Base-by-base conservation (phyloP, 2,888 invertebrate genomes). In the Trypoxylon attenuatum region DNA sequence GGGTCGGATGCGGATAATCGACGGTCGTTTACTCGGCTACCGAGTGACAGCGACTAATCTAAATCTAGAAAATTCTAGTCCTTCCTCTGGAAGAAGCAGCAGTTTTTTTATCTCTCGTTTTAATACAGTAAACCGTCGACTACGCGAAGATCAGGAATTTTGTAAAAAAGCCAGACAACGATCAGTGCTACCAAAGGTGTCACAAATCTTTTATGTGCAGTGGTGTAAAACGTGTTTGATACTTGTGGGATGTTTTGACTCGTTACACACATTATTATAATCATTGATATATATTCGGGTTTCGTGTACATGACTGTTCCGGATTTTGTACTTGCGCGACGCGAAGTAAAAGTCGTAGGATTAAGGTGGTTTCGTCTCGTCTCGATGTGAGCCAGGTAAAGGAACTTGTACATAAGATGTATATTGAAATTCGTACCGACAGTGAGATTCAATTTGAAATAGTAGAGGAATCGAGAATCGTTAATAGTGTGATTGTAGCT, bases 1-100 rank as follows among this genome's bases (percentile, higher is more conserved):
- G 97, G 97, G 18, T 95, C 96, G 0, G 96, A 96, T 71, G 96
- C 96, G 80, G 96, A 96, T 79, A 94, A 94, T 80, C 90, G 95
- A 60, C 90, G 94, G 68, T 95, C 95, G 0, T 89, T 95, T 50
- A 95, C 94, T 73, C 90, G 94, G 50, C 89, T 90, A 47, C 91
- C 92, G 73, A 93, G 93, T 73, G 93, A 93, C 77, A 93, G 92
- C 88, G 91, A 94, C 88, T 91, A 90, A 90, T 25, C 18, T 27
- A 42, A 22, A 23, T 55, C 39, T 43, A 50, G 23, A 51, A 47
- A 23, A 29, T 53, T 16, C 29, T 19, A 8, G 15, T 41, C 39
- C 5, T 38, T 2, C 6, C 23, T 25, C 27, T 45, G 2, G 1
- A 45, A 42, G 19, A 1, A 22, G 10, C 13, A 43, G 6, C 8